Evolutionary conservation across 2,113 vertebrate genomes (phyloP).

Genomic region (Cebidichthys violaceus): DNA sequence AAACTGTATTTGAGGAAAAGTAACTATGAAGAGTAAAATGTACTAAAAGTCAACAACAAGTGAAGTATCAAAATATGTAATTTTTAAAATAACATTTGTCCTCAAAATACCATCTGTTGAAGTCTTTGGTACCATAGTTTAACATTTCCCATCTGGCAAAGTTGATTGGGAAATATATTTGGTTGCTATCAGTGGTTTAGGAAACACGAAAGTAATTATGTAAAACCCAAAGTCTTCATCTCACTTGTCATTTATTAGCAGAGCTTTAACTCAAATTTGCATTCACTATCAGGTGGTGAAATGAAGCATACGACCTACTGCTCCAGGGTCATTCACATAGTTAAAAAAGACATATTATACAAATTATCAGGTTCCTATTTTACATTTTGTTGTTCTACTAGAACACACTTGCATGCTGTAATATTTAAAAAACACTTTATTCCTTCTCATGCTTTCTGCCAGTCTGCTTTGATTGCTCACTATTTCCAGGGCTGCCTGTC

Average conservation of each 20-base stretch:
- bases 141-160: neutral
- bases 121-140: neutral
- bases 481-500: no score
- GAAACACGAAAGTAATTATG: conserved; percentile 30
- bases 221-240: conserved; percentile 27
- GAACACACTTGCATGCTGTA: no score
- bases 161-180: neutral
- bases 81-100: no score
- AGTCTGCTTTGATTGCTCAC: no score
- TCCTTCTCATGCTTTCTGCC: no score
- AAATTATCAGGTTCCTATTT: neutral
- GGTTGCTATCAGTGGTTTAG: neutral
- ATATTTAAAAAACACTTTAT: no score
- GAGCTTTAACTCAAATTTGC: conserved; percentile 28
- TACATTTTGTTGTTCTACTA: neutral
- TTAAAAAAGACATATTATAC: conserved; percentile 4
- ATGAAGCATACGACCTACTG: conserved; percentile 38
- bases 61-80: no score
- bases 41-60: no score
- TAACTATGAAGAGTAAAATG: no score
- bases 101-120: no score
- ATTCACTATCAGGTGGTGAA: conserved; percentile 41
- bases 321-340: conserved; percentile 16
- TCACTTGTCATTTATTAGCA: neutral
- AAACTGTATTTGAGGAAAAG: no score